These are phyloP conservation scores for Crocallis elinguaria DNA, from an alignment of 2,888 invertebrate genomes.

Conservation along the genomic window DNA sequence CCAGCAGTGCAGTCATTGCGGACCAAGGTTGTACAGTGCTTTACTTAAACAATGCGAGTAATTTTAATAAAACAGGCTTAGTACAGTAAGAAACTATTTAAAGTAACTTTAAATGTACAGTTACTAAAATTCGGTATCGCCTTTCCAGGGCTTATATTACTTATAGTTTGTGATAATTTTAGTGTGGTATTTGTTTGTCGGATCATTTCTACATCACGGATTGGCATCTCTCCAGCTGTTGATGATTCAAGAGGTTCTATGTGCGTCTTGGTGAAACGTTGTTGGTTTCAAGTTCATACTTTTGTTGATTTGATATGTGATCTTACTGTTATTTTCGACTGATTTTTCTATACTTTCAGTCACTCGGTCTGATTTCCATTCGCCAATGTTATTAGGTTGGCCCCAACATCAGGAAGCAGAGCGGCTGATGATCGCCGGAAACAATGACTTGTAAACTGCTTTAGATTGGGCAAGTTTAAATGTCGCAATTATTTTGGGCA, in stretches of 20 bases:
- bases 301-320: not conserved
- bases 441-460: constrained; percentile 3
- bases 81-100: not conserved
- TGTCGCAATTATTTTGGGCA: constrained; percentile 28
- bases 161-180: constrained; percentile 8
- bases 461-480: constrained; percentile 7
- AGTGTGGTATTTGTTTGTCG: not conserved
- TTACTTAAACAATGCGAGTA: too few species aligned
- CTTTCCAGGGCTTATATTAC: constrained; percentile 5
- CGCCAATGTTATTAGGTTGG: not conserved
- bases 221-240: not conserved
- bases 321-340: not conserved
- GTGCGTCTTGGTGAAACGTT: not conserved
- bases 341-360: not conserved
- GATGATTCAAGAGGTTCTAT: not conserved
- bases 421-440: constrained; percentile 11
- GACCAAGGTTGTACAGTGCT: too few species aligned
- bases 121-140: constrained; percentile 1
- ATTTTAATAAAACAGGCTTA: too few species aligned
- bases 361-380: not conserved
- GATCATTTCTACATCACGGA: not conserved
- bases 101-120: not conserved
- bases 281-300: not conserved
- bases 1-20: too few species aligned
- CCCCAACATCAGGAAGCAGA: not conserved